Evolutionary conservation across 2,888 invertebrate species (phyloP).

Genomic region (Saturnia japonica): DNA sequence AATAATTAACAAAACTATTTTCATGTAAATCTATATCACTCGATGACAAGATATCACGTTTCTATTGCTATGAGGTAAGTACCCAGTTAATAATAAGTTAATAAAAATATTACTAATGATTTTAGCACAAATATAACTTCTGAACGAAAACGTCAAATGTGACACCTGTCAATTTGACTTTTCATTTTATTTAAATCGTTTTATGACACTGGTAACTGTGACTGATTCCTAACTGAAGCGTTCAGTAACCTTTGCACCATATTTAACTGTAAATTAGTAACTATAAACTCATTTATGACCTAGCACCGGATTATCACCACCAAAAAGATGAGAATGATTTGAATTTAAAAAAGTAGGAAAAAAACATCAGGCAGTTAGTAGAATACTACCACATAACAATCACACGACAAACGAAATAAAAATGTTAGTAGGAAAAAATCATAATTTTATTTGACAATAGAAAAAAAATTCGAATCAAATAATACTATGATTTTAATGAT

Average conservation of each 20-base stretch:
- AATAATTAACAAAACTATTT: constrained; percentile 38
- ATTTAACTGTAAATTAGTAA: constrained; percentile 40
- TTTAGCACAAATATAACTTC: constrained; percentile 25
- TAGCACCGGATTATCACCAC: constrained; percentile 75
- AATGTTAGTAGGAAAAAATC: constrained; percentile 60
- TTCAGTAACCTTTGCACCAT: constrained; percentile 58
- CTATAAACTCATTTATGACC: constrained; percentile 43
- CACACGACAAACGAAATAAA: constrained; percentile 54
- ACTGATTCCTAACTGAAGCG: constrained; percentile 54
- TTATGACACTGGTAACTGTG: constrained; percentile 52
- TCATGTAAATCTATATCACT: constrained; percentile 63
- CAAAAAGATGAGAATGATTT: constrained; percentile 49
- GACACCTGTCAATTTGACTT: constrained; percentile 67
- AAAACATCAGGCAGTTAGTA: constrained; percentile 69
- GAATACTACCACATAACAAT: constrained; percentile 55
- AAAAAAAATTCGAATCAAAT: constrained; percentile 34
- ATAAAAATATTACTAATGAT: constrained; percentile 31
- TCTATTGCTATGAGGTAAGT: constrained; percentile 50
- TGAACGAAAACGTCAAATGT: constrained; percentile 60
- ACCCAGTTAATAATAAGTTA: constrained; percentile 47
- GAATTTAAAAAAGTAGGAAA: constrained; percentile 42
- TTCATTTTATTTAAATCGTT: constrained; percentile 49
- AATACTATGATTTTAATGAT: constrained; percentile 36
- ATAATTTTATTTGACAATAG: constrained; percentile 40
- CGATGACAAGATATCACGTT: constrained; percentile 70